These are phyloP conservation scores for Calcarius lapponicus DNA, from an alignment of 2,797 vertebrate genomes.

Conservation along the genomic window DNA sequence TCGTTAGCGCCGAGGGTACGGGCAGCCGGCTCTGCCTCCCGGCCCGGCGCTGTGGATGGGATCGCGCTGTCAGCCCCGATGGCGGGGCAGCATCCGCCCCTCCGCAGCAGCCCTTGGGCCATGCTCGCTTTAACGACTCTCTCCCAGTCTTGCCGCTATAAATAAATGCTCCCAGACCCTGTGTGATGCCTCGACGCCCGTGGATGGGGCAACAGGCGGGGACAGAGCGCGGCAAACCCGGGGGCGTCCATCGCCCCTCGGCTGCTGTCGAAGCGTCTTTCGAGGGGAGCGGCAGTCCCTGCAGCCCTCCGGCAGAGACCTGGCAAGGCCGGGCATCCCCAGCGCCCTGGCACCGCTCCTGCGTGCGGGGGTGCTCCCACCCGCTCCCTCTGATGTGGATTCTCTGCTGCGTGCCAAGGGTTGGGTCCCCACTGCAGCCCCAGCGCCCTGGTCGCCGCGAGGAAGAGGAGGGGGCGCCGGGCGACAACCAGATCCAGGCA, in stretches of 20 bases:
- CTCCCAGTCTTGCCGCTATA: not conserved
- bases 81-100: not conserved
- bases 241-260: fast-evolving
- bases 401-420: not conserved
- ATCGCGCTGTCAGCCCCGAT: fast-evolving
- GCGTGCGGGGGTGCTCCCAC: not conserved
- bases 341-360: not conserved
- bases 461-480: not conserved
- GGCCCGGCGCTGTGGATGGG: fast-evolving
- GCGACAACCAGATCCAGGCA: not conserved
- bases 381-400: not conserved
- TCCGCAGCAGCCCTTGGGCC: fast-evolving
- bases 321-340: not conserved
- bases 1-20: fast-evolving
- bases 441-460: not conserved
- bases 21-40: not conserved
- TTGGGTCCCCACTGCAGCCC: fast-evolving
- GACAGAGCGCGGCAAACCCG: not conserved
- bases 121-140: fast-evolving
- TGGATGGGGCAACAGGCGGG: not conserved
- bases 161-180: not conserved
- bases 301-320: not conserved
- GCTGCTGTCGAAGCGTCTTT: not conserved
- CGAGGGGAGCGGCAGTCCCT: not conserved
- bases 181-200: fast-evolving